Evolutionary conservation across 2,113 vertebrate genomes (phyloP).

Genomic region (Falcunculus frontatus): DNA sequence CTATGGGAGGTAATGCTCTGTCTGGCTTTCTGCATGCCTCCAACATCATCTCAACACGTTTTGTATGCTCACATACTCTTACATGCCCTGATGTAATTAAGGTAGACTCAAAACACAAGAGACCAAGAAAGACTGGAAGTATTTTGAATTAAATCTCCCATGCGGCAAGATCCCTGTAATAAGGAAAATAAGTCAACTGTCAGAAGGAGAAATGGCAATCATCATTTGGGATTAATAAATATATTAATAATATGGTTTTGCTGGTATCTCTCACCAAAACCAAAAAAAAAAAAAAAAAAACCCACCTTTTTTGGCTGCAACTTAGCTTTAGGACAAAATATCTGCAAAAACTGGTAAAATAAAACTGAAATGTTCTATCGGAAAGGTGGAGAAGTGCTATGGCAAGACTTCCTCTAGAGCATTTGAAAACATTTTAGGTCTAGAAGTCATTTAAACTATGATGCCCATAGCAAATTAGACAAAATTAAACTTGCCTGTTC

Average conservation of each 20-base stretch:
- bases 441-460: background rate
- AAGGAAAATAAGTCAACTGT: background rate
- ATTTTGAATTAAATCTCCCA: background rate
- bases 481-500: background rate
- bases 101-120: background rate
- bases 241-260: background rate
- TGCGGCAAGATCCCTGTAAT: background rate
- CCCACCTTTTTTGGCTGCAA: rapidly evolving
- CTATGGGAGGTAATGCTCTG: rapidly evolving
- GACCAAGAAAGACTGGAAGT: background rate
- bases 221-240: background rate
- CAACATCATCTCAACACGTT: background rate
- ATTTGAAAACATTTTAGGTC: background rate
- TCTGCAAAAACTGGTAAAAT: background rate
- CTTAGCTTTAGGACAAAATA: background rate
- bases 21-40: background rate
- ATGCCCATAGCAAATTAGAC: background rate
- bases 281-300: background rate
- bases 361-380: background rate
- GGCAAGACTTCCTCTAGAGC: background rate
- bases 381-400: background rate
- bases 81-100: background rate
- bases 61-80: background rate
- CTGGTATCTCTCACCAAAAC: background rate
- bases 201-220: background rate